These are phyloP conservation scores for Cyclargus thomasi DNA, from an alignment of 1,140 invertebrate genomes.

Conservation along the genomic window DNA sequence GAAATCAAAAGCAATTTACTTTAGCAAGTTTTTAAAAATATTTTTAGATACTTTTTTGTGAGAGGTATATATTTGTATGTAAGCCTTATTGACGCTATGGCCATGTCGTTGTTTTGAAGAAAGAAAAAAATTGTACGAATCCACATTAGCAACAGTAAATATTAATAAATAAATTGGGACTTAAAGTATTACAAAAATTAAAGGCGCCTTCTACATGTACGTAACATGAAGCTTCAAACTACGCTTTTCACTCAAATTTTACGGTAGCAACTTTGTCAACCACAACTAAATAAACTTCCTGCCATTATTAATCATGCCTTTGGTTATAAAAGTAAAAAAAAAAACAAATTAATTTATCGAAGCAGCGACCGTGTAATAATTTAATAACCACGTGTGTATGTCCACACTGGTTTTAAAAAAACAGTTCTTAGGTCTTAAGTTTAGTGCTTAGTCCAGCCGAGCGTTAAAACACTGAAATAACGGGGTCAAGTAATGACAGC, in stretches of 20 bases:
- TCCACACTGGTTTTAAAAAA: background rate
- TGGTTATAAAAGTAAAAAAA: background rate
- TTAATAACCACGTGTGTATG: slow-evolving; percentile 13
- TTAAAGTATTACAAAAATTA: too few species aligned
- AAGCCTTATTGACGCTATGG: too few species aligned
- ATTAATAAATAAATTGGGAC: too few species aligned
- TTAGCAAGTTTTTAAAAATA: too few species aligned
- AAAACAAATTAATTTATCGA: slow-evolving; percentile 7
- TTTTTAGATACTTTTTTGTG: too few species aligned
- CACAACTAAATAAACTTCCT: background rate
- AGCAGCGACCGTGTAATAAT: slow-evolving; percentile 18
- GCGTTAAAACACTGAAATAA: slow-evolving; percentile 1
- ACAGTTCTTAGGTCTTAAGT: slow-evolving; percentile 14
- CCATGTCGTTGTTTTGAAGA: too few species aligned
- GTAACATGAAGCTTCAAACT: too few species aligned
- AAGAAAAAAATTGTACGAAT: too few species aligned
- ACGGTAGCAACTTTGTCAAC: background rate
- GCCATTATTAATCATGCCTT: background rate
- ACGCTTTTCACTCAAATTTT: background rate
- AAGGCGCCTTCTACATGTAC: too few species aligned
- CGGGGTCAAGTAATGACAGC: slow-evolving; percentile 8
- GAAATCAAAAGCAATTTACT: background rate
- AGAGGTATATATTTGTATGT: too few species aligned
- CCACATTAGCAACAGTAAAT: too few species aligned
- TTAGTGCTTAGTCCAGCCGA: slow-evolving; percentile 7